phyloP scores from a whole-genome alignment of 1,140 invertebrate genomes.

The Triops cancriformis region DNA sequence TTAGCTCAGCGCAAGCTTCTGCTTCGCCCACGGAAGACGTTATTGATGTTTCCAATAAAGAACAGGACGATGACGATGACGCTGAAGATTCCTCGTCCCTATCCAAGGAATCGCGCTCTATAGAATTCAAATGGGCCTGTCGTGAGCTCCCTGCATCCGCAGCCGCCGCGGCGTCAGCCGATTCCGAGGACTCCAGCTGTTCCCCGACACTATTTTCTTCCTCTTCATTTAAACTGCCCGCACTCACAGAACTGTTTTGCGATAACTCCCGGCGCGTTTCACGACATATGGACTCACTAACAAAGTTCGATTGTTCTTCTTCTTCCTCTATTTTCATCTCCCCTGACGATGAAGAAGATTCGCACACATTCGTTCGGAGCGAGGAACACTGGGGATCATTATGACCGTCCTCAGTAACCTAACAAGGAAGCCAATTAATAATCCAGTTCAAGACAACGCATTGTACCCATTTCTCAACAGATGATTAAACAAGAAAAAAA shows the following conservation, averaged over 20 bases:
- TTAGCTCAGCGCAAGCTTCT: not conserved
- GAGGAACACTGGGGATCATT: not conserved
- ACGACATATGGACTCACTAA: not conserved
- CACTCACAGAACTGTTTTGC: not conserved
- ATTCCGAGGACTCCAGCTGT: not conserved
- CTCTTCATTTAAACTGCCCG: not conserved
- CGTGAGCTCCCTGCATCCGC: not conserved
- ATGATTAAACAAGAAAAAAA: not conserved
- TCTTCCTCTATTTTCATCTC: not conserved
- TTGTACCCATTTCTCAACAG: not conserved
- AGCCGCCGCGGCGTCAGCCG: not conserved
- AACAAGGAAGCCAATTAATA: not conserved
- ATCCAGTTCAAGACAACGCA: not conserved
- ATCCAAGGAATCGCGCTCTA: slow-evolving; percentile 21
- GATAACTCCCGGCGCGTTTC: not conserved
- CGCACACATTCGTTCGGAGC: not conserved
- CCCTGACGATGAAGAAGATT: not conserved
- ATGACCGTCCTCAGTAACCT: not conserved
- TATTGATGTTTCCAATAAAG: slow-evolving; percentile 14
- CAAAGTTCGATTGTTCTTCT: not conserved
- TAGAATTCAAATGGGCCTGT: slow-evolving; percentile 6
- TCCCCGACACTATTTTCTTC: not conserved
- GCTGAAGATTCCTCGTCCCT: not conserved
- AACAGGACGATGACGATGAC: slow-evolving; percentile 7
- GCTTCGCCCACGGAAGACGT: slow-evolving; percentile 8